Percentiles rank a stretch among this genome's conserved stretches.
Evolutionary conservation across 2,888 invertebrate species (phyloP).

Genomic region (Lepidocyrtoides sp.): DNA sequence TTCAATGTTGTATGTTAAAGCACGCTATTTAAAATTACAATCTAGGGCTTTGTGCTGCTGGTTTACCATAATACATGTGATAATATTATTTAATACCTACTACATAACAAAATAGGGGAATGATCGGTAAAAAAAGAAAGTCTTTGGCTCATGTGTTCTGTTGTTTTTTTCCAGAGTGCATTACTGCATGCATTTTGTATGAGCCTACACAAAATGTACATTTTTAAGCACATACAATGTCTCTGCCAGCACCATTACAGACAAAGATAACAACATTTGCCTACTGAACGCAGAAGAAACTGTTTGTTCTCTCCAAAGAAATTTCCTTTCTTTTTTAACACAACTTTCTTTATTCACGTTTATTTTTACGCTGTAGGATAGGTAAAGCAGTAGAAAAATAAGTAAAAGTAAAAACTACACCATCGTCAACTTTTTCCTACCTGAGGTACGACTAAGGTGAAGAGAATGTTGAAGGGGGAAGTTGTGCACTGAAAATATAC

Average conservation of each 20-base stretch:
- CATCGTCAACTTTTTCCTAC: conserved; percentile 33
- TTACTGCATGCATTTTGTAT: conserved; percentile 75
- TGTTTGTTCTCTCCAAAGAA: neutral
- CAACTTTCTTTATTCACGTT: neutral
- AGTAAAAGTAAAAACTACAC: conserved; percentile 19
- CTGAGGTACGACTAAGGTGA: conserved; percentile 60
- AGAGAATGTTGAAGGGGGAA: conserved; percentile 43
- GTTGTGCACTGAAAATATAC: neutral
- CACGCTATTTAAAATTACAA: neutral
- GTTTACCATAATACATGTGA: no score
- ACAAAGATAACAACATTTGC: neutral
- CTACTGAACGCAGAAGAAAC: neutral
- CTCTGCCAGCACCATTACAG: neutral
- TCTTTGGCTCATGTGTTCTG: neutral
- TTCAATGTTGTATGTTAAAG: no score
- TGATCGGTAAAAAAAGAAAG: neutral
- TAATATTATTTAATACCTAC: no score
- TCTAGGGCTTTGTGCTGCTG: neutral
- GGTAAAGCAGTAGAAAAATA: conserved; percentile 39
- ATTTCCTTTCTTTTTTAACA: neutral
- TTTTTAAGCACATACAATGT: neutral
- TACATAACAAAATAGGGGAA: neutral
- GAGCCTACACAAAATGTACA: conserved; percentile 42
- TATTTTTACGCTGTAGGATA: conserved; percentile 12
- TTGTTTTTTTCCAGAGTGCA: conserved; percentile 53